These are phyloP conservation scores for Melanocharis versteri DNA, from an alignment of 2,113 vertebrate genomes.

Conservation along the genomic window DNA sequence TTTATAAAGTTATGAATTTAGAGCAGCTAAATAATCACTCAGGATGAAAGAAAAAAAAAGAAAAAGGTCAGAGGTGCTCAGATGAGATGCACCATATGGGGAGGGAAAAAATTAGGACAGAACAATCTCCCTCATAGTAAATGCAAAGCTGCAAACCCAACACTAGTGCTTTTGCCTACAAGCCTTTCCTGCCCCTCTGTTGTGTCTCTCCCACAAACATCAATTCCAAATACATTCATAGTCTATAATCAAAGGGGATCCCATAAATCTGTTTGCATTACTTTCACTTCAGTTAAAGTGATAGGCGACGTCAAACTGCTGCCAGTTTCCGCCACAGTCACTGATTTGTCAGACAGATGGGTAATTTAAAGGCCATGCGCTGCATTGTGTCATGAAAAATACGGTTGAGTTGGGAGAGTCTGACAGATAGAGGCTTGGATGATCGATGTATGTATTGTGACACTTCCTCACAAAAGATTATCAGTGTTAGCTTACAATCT, in stretches of 20 bases:
- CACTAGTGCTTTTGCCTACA: not conserved
- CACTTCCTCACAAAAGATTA: slow-evolving; percentile 53
- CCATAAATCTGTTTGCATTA: slow-evolving; percentile 73
- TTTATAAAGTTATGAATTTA: not conserved
- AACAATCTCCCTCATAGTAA: not conserved
- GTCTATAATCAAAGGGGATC: slow-evolving; percentile 64
- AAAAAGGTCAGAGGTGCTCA: not conserved
- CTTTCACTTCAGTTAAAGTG: slow-evolving; percentile 71
- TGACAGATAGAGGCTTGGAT: slow-evolving; percentile 33
- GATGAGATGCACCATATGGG: not conserved
- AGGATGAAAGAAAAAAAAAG: not conserved
- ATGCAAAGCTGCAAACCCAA: not conserved
- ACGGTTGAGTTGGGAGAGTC: slow-evolving; percentile 14
- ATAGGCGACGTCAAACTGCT: slow-evolving; percentile 62
- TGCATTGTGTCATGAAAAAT: slow-evolving; percentile 77
- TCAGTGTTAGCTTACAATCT: not conserved
- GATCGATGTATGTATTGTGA: slow-evolving; percentile 61
- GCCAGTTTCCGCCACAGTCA: slow-evolving; percentile 68
- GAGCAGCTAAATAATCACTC: not conserved
- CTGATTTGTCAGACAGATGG: slow-evolving; percentile 78
- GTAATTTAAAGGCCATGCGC: slow-evolving; percentile 77
- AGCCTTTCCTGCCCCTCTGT: not conserved
- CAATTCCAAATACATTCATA: slow-evolving; percentile 53
- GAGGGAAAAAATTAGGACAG: not conserved
- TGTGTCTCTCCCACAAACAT: slow-evolving; percentile 29